Evolutionary conservation across 2,888 invertebrate species (phyloP), one percentile per base, ranked within the genome.

Genomic region (Stenotaenia linearis): DNA sequence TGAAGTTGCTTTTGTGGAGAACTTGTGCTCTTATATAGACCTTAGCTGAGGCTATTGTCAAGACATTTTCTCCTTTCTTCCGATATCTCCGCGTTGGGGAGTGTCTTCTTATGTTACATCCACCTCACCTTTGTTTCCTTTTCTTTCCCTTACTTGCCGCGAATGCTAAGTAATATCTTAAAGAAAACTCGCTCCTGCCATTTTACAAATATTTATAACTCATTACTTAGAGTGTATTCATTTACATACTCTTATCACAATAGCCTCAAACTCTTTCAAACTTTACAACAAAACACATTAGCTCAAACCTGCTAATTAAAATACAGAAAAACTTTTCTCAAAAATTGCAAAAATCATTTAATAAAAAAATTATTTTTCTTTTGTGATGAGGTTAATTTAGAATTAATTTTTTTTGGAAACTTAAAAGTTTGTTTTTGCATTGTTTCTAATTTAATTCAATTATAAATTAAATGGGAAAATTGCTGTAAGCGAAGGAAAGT

Each of bases 1-100:
- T 61, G 61, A 61, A 61, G 61, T 61, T 61, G 61, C 61, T 61
- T 61, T 61, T 61, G 25, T 25, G 25, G 61, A 61, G 61, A 61
- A 61, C 25, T 61, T 61, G 61, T 23, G 61, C 61, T 61, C 61
- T 61, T 61, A 61, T 23, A 23, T 28, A 61, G 61, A 61, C 61
- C 61, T 61, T 21, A 61, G 61, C 25, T 61, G 25, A 61, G 61
- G 61, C 61, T 61, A 61, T 61, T 61, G 61, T 61, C 61, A 61
- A 61, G 61, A 61, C 61, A 61, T 61, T 23, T 56, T 61, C 23
- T 61, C 61, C 28, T 61, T 61, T 28, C 15, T 25, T 23, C 61
- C 9, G 61, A 61, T 61, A 61, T 25, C 61, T 61, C 25, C n/a
- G n/a, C n/a, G 45, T 45, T 45, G 28, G 25, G 23, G 28, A 12